These are phyloP conservation scores for Labeo calbasu DNA, from an alignment of 2,797 vertebrate species.

Conservation along the genomic window DNA sequence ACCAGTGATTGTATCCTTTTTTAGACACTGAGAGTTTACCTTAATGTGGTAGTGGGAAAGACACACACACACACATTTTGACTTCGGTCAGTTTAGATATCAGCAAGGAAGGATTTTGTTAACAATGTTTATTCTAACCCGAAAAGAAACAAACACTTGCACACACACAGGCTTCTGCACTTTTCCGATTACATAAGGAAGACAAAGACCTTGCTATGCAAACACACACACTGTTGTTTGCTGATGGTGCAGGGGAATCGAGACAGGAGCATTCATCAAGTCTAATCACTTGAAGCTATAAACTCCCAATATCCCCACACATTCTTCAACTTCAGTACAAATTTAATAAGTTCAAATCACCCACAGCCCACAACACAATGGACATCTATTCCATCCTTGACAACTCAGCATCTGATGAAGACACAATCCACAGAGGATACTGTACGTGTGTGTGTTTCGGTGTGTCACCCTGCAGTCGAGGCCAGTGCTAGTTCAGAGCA, in stretches of 20 bases:
- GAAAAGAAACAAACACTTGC: constrained; percentile 15
- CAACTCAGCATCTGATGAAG: constrained; percentile 27
- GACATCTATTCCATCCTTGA: constrained; percentile 27
- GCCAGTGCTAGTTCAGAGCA: neutral
- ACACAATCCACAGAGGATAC: constrained; percentile 4
- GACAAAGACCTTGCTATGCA: constrained; percentile 24
- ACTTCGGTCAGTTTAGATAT: constrained; percentile 20
- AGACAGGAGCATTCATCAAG: constrained; percentile 56
- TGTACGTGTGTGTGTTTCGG: constrained; percentile 2
- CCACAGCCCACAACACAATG: constrained; percentile 20
- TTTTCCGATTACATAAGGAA: constrained; percentile 8
- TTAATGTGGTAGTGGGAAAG: constrained; percentile 7
- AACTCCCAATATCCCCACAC: constrained; percentile 35
- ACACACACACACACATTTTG: neutral
- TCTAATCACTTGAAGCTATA: constrained; percentile 45
- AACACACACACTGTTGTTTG: constrained; percentile 37
- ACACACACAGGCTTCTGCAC: constrained; percentile 10
- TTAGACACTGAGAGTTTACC: constrained; percentile 8
- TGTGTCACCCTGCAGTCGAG: constrained; percentile 3
- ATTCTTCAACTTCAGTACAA: constrained; percentile 44
- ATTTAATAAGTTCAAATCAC: constrained; percentile 33
- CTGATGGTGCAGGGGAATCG: constrained; percentile 48
- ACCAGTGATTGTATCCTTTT: constrained; percentile 12
- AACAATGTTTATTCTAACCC: constrained; percentile 14
- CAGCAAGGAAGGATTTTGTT: constrained; percentile 18